phyloP scores from a whole-genome alignment of 2,113 vertebrate species.

The Phyllopteryx taeniolatus region DNA sequence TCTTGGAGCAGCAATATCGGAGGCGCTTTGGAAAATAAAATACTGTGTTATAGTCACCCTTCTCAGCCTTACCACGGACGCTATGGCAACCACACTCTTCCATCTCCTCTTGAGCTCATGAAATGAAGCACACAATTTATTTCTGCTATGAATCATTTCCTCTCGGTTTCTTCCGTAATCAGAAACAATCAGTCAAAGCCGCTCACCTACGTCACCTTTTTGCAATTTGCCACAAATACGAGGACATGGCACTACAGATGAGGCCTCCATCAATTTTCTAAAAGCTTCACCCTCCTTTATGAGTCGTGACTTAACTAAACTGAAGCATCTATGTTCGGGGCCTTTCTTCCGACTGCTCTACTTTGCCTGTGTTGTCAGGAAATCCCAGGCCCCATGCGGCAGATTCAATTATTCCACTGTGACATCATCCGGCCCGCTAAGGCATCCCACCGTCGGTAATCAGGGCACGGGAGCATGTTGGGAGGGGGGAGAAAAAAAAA shows the following conservation, averaged over 20 bases:
- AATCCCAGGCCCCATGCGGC: constrained; percentile 16
- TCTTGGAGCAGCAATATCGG: not conserved
- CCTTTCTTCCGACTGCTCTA: not conserved
- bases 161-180: constrained; percentile 15
- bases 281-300: not conserved
- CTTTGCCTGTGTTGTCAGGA: constrained; percentile 9
- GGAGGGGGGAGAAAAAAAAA: not conserved
- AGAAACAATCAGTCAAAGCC: constrained; percentile 20
- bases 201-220: constrained; percentile 5
- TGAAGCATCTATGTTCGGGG: not conserved
- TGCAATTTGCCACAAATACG: not conserved
- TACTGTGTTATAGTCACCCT: constrained; percentile 6
- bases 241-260: not conserved
- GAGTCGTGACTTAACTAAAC: constrained; percentile 13
- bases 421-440: constrained; percentile 23
- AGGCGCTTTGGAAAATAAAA: constrained; percentile 2
- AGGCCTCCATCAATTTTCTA: not conserved
- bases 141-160: constrained; percentile 30
- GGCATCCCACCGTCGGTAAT: not conserved
- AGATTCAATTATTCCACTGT: constrained; percentile 17
- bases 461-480: constrained; percentile 3
- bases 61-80: constrained; percentile 4
- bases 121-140: constrained; percentile 8
- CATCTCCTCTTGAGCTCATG: not conserved
- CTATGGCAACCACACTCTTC: constrained; percentile 16